These are phyloP conservation scores for Sitta carolinensis DNA, from an alignment of 2,797 vertebrate species.

Conservation along the genomic window DNA sequence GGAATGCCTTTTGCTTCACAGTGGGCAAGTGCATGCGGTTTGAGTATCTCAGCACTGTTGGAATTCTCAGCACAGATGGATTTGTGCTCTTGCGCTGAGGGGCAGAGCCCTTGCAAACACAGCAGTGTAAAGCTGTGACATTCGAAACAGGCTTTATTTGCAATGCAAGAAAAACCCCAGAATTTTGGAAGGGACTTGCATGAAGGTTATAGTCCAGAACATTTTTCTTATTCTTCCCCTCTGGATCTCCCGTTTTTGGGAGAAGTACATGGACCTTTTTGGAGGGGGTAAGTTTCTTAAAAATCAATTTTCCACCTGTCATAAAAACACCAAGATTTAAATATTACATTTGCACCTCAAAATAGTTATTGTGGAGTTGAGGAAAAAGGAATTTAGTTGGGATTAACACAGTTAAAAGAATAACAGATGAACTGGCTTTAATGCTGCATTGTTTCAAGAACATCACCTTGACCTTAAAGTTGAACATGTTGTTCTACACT, in stretches of 20 bases:
- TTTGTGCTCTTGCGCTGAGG: background rate
- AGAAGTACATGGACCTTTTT: background rate
- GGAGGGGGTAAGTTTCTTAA: background rate
- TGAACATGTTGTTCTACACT: background rate
- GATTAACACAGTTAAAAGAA: background rate
- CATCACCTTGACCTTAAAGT: background rate
- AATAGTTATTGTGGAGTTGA: background rate
- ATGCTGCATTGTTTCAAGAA: background rate
- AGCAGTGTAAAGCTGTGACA: background rate
- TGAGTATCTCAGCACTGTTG: background rate
- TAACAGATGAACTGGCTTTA: background rate
- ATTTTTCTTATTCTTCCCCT: background rate
- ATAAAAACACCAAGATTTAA: background rate
- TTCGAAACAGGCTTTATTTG: background rate
- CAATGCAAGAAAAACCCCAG: background rate
- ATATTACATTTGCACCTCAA: background rate
- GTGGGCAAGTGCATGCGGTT: background rate
- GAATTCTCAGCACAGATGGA: conserved; percentile 25
- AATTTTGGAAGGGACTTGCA: background rate
- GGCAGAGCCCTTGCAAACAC: background rate
- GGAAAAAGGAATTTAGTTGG: background rate
- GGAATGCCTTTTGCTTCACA: background rate
- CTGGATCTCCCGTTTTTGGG: background rate
- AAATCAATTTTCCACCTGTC: background rate
- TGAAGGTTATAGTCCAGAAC: background rate